Evolutionary conservation across 1,140 invertebrate genomes (phyloP), one percentile per base, ranked within the genome.

Genomic region (Aethina tumida): DNA sequence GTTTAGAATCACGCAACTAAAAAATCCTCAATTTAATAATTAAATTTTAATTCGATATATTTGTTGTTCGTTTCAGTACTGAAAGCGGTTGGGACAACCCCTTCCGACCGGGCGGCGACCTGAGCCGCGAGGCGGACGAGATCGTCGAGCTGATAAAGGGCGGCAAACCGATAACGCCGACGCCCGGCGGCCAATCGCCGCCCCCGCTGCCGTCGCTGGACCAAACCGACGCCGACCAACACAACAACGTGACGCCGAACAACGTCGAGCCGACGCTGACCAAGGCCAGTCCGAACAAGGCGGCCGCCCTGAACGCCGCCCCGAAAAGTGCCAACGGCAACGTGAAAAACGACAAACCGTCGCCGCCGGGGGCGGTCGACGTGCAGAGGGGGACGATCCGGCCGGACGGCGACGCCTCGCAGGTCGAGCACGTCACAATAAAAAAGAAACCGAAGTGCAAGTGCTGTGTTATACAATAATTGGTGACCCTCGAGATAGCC

Each of bases 11-110:
- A n/a, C n/a, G n/a, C n/a, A n/a, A n/a, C n/a, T n/a, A n/a, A n/a
- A n/a, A n/a, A n/a, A n/a, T n/a, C n/a, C n/a, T n/a, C n/a, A n/a
- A n/a, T n/a, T n/a, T n/a, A n/a, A n/a, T n/a, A n/a, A n/a, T n/a
- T n/a, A n/a, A n/a, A n/a, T n/a, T n/a, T n/a, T n/a, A n/a, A n/a
- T n/a, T n/a, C n/a, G n/a, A n/a, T n/a, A n/a, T 7, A 18, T 35
- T 34, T 33, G 8, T 20, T 37, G 32, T 18, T 42, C 62, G 47
- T 71, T 80, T 48, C 73, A 97, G 91, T 65, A 83, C 84, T 50
- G 91, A 96, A 57, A 93, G 84, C 58, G 89, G 88, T 29, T 90
- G 90, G 79, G 93, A 97, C 64, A 97, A 97, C 67, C 92, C 92
- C 16, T 97, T 97, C 72, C 79, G 90, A 62, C 92, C 92, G 4